Evolutionary conservation across 2,888 invertebrate species (phyloP), one percentile per base, ranked within the genome.

Genomic region (Eupsilia transversa): DNA sequence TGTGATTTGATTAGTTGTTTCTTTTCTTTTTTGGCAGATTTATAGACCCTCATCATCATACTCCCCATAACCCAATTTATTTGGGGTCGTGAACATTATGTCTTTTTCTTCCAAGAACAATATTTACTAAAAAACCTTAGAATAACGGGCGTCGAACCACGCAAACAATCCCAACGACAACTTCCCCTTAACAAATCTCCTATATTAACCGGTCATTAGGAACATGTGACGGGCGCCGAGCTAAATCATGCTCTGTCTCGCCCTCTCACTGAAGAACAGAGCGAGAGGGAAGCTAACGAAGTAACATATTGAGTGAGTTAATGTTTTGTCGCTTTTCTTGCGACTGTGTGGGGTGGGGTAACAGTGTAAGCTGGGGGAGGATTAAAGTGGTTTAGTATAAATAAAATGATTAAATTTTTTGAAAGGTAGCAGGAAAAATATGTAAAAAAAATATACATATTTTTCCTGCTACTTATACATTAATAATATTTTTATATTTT

Each of bases 161-260:
- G 41, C n/a, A 57, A 66, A n/a, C n/a, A 43, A 20, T 52, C 3
- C 9, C 0, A 27, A 38, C 9, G 7, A 33, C 35, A 1, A 23
- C 12, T 84, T 78, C 88, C 87, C 94, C 94, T 95, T 95, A 95
- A 94, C 87, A 71, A 79, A 75, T 49, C 82, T 80, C 83, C 84
- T 87, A 91, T 90, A 94, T 94, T 92, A 94, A 93, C 89, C 89
- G 86, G 86, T 91, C 94, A 92, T 96, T 95, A 95, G 64, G 87
- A 93, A 94, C 95, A 96, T 92, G 94, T 96, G 96, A 94, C 95
- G 95, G 92, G 88, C 85, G 86, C 83, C 80, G 80, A 85, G 84
- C 90, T 93, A 93, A 94, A 93, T 94, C 89, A 91, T 72, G 65
- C 14, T 33, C 85, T 79, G 12, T 92, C 93, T 72, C 91, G 1